Evolutionary conservation across 2,888 invertebrate genomes (phyloP), one percentile per base, ranked within the genome.

Genomic region (Oegoconia quadripuncta): DNA sequence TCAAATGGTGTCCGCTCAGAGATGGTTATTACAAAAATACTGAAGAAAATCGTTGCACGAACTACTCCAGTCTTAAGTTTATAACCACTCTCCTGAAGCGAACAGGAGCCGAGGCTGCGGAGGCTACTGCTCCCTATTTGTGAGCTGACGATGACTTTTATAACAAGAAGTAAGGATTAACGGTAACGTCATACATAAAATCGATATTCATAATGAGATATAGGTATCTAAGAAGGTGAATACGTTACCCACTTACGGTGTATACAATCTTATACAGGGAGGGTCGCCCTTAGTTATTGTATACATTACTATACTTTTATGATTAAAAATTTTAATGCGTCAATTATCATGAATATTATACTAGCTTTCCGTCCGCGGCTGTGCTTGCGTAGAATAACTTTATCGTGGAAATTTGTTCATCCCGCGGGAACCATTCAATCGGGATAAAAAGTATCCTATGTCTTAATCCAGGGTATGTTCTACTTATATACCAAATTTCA

Each of bases 1-100:
- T 49, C 46, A 52, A 55, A 58, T 48, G 67, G 59, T 55, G 61
- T 51, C 61, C 63, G 64, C 68, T 69, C 56, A 65, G 83, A 81
- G 81, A 75, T 71, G 82, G 83, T 78, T 80, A 74, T 58, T 71
- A 73, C 70, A 76, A 81, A 81, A 83, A 72, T 79, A 84, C 88
- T 88, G 88, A 88, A 88, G 88, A 88, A 88, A 88, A 88, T 86
- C 88, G 86, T 57, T 64, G 50, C 52, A 75, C 86, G 88, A 88
- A 87, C 88, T 88, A 88, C 88, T 88, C 75, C 88, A 88, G 88
- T 79, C 80, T 86, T 82, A 66, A 72, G 62, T 59, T 48, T 66
- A 62, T 74, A 81, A 82, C 86, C 84, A 60, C 74, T 73, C 86
- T 68, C 83, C 66, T 56, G 52, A 44, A 48, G 69, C 64, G 71